Base-by-base conservation (phyloP, 2,888 invertebrate species). In the Hetaerina titia region DNA sequence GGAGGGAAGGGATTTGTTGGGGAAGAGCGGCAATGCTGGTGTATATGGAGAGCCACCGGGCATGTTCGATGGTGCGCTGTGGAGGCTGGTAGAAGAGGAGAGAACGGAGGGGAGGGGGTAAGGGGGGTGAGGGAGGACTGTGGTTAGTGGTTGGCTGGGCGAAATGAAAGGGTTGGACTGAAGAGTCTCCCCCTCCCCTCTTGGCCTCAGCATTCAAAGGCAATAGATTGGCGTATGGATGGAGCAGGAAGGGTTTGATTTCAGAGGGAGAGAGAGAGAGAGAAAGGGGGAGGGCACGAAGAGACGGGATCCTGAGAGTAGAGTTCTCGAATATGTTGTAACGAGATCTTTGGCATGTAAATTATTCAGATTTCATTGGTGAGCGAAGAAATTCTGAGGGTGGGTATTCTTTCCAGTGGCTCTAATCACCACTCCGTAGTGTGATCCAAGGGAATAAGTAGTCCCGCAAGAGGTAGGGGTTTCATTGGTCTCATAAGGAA, bases 131-230 rank as follows among this genome's bases (percentile, higher is more conserved):
- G 92, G 92, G 56, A 25, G 90, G 74, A 19, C 19, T n/a, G 74
- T 92, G 92, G 92, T 92, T 92, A 92, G 92, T 92, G 92, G 92
- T 92, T 92, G 92, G 92, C 69, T 74, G 69, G 92, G 57, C 74
- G 69, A 69, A 74, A 69, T 92, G 92, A 92, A 92, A 92, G 92
- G 92, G 64, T 69, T 74, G 92, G 22, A 31, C 22, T 25, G 69
- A 56, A 19, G 56, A n/a, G 22, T n/a, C n/a, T 81, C 81, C n/a
- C 81, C 13, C 74, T 31, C 31, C 22, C 56, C 92, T 56, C 92
- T 90, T 90, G 45, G 90, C 64, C 25, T 90, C 60, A 64, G 7
- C 45, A 90, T 92, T 92, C 92, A 92, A 92, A 92, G 92, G 92
- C 92, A 69, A 74, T 92, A 92, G 92, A 92, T 92, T 92, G 92